phyloP scores from a whole-genome alignment of 2,888 invertebrate genomes.

The Hybos culiciformis region DNA sequence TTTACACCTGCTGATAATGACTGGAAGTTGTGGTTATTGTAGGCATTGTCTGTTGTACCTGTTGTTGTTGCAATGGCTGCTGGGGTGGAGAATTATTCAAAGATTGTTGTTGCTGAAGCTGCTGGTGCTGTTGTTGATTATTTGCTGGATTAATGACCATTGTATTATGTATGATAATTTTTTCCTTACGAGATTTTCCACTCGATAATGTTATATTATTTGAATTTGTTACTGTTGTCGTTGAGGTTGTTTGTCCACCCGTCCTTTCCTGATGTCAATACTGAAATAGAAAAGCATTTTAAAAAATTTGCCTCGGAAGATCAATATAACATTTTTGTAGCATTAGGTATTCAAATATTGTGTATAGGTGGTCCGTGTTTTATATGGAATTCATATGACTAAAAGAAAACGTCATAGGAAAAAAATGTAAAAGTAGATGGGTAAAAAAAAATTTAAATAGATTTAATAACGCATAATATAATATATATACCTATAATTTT shows the following conservation, averaged over 20 bases:
- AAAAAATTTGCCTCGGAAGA: no score
- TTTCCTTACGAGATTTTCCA: neutral
- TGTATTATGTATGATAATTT: neutral
- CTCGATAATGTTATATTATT: neutral
- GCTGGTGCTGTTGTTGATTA: neutral
- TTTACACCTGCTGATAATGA: neutral
- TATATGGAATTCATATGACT: no score
- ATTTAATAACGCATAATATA: no score
- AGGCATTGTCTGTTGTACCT: no score
- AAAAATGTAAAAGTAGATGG: no score
- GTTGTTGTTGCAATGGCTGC: no score
- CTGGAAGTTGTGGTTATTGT: neutral
- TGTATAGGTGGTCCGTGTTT: no score
- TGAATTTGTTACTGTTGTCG: neutral
- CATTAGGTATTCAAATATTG: no score
- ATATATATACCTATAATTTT: no score
- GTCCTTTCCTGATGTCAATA: constrained; percentile 37
- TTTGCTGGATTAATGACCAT: neutral
- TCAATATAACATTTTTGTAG: no score
- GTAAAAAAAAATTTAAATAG: no score
- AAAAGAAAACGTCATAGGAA: no score
- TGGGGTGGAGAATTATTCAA: neutral
- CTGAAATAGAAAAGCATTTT: constrained; percentile 16
- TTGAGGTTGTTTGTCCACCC: neutral
- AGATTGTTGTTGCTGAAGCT: neutral